Percentiles rank a stretch among this genome's conserved stretches.
Conservation (phyloP, 1,140 invertebrate genomes). For the Helicoverpa armigera region DNA sequence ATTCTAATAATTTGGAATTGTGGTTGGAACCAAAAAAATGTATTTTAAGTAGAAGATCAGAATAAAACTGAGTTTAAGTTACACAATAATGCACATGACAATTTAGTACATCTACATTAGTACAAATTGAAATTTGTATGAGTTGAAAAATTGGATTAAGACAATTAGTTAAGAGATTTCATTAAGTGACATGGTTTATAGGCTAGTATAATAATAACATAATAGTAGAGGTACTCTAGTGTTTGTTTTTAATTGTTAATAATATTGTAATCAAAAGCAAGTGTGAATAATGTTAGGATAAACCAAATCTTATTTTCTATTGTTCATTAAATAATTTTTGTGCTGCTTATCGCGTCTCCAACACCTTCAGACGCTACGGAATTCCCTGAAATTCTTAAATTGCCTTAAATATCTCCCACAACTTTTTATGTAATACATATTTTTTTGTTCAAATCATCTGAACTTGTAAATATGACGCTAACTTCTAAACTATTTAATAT, state of each 20-base stretch:
- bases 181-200: constrained; percentile 46
- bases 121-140: constrained; percentile 43
- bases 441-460: constrained; percentile 51
- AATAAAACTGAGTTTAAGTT: constrained; percentile 10
- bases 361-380: constrained; percentile 50
- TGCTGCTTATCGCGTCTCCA: constrained; percentile 31
- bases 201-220: constrained; percentile 47
- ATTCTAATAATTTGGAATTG: constrained; percentile 20
- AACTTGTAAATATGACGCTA: constrained; percentile 54
- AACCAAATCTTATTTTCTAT: constrained; percentile 31
- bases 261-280: constrained; percentile 35
- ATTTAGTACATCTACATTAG: constrained; percentile 47
- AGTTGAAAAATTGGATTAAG: constrained; percentile 37
- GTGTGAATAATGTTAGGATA: constrained; percentile 42
- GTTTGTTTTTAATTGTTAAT: constrained; percentile 45
- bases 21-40: constrained; percentile 3
- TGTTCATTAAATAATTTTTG: neutral
- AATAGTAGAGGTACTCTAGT: constrained; percentile 42
- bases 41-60: constrained; percentile 3
- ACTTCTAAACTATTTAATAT: constrained; percentile 62
- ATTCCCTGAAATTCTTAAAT: constrained; percentile 67
- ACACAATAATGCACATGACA: constrained; percentile 43
- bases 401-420: constrained; percentile 49
- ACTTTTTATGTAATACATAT: constrained; percentile 33
- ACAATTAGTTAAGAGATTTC: constrained; percentile 37